Conservation (phyloP, 92 coral and sea anemone genomes). For the Heteractis magnifica region DNA sequence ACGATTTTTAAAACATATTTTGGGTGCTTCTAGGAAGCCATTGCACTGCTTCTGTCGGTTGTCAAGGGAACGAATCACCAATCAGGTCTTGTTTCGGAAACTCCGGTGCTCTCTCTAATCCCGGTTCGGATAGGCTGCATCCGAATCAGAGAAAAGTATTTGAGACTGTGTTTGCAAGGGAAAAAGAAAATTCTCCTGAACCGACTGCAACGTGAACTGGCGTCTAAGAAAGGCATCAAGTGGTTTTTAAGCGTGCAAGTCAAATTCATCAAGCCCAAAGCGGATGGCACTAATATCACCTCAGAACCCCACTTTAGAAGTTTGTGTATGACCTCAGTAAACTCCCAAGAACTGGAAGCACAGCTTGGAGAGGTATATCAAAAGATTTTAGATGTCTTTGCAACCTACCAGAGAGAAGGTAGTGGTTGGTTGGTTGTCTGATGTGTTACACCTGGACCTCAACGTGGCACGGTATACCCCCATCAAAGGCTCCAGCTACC, state of each 20-base stretch:
- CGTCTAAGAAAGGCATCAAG: slow-evolving; percentile 21
- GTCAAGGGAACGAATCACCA: no score
- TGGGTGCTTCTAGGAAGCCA: no score
- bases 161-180: neutral
- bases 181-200: no score
- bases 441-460: neutral
- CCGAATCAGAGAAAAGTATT: slow-evolving; percentile 16
- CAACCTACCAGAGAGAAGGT: slow-evolving; percentile 52
- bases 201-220: neutral
- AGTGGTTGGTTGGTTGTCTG: slow-evolving; percentile 55
- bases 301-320: slow-evolving; percentile 37
- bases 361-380: slow-evolving; percentile 11
- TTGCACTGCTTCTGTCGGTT: no score
- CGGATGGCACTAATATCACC: slow-evolving; percentile 10
- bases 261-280: slow-evolving; percentile 13
- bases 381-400: slow-evolving; percentile 9
- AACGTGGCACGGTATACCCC: no score
- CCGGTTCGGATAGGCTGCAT: no score
- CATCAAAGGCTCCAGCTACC: no score
- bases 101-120: no score
- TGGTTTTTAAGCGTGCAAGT: slow-evolving; percentile 18
- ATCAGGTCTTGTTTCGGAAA: no score
- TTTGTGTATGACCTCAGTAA: slow-evolving; percentile 18
- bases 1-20: no score
- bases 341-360: neutral